Conservation (phyloP, 2,797 vertebrate species). For the Aphelocoma californica region DNA sequence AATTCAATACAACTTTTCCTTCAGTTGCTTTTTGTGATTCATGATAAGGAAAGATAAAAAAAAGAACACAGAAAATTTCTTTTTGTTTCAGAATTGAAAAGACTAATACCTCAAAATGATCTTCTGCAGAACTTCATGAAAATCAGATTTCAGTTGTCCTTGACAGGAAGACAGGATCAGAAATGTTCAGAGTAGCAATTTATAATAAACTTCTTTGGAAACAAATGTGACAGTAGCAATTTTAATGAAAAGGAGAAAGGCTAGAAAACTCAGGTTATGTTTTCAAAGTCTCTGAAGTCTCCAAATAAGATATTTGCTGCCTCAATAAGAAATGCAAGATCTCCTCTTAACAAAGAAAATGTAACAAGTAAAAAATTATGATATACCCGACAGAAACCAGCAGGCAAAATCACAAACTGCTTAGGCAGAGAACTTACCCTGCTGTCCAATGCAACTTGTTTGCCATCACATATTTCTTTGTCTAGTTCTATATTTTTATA, state of each 20-base stretch:
- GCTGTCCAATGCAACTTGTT: not conserved
- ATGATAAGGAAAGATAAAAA: not conserved
- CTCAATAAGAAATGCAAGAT: not conserved
- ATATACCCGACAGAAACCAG: not conserved
- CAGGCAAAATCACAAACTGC: not conserved
- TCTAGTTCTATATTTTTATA: not conserved
- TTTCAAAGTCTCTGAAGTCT: not conserved
- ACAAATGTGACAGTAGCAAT: not conserved
- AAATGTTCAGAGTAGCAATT: constrained; percentile 8
- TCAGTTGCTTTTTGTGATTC: not conserved
- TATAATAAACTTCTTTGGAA: constrained; percentile 10
- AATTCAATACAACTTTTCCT: not conserved
- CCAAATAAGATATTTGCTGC: constrained; percentile 15
- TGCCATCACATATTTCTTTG: not conserved
- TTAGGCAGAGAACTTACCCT: not conserved
- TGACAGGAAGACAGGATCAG: not conserved
- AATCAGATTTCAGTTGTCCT: constrained; percentile 7
- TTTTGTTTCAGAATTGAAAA: constrained; percentile 20
- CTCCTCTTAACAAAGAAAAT: not conserved
- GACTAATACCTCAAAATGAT: not conserved
- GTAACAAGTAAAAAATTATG: not conserved
- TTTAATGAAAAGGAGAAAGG: constrained; percentile 27
- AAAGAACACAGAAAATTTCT: not conserved
- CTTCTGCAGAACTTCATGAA: not conserved
- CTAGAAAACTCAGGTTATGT: not conserved